These are phyloP conservation scores for Microtus pennsylvanicus DNA, from an alignment of 2,113 vertebrate species.

Conservation along the genomic window DNA sequence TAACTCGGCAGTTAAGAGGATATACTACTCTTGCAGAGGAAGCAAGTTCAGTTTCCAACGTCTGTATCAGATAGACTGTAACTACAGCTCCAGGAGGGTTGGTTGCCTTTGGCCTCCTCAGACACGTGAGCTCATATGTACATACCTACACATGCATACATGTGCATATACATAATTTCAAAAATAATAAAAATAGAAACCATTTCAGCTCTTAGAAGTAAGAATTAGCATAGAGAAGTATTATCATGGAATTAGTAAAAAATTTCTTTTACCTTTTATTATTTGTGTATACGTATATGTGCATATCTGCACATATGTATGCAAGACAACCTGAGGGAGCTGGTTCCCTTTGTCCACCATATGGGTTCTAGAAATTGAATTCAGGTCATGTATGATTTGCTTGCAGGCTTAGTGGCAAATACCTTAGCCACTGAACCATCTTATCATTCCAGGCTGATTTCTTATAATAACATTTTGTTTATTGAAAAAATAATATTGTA, in stretches of 20 bases:
- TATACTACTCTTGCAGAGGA: background rate
- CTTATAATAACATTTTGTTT: conserved; percentile 3
- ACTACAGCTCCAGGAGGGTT: background rate
- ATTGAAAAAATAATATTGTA: background rate
- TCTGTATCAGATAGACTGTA: background rate
- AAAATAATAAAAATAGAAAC: background rate
- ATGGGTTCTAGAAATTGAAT: background rate
- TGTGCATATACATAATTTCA: background rate
- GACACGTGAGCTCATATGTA: background rate
- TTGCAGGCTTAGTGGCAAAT: background rate
- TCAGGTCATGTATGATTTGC: background rate
- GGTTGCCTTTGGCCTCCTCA: background rate
- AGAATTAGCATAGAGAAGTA: background rate
- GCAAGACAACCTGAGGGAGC: no score
- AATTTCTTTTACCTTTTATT: background rate
- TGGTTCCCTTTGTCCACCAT: background rate
- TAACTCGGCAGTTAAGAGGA: background rate
- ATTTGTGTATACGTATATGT: background rate
- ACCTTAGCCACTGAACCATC: background rate
- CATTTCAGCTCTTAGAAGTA: conserved; percentile 32
- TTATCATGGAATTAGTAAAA: background rate
- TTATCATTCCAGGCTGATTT: background rate
- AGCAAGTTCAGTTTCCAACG: background rate
- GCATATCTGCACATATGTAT: background rate
- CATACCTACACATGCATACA: background rate